Evolutionary conservation across 1,140 invertebrate genomes (phyloP).

Genomic region (Charaxes varanes): DNA sequence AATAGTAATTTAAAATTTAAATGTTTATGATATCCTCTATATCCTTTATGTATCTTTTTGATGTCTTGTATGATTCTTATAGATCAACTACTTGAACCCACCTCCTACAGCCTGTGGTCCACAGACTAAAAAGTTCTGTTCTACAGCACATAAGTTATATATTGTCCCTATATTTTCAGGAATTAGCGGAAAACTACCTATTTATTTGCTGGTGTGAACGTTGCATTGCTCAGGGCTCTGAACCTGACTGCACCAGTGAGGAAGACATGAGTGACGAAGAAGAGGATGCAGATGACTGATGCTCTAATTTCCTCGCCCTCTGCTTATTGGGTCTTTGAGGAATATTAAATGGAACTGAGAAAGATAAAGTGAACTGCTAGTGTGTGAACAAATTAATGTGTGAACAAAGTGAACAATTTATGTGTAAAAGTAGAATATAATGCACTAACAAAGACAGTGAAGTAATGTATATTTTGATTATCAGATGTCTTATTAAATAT

Average conservation of each 20-base stretch:
- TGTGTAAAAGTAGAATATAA: no score
- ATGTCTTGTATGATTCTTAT: no score
- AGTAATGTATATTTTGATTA: no score
- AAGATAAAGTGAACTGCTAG: not conserved
- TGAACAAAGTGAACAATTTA: not conserved
- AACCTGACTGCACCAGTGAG: conserved; percentile 89
- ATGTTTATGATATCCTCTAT: not conserved
- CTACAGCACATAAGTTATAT: no score
- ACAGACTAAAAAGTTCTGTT: conserved; percentile 1
- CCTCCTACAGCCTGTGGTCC: no score
- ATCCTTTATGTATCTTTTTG: no score
- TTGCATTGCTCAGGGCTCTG: conserved; percentile 82
- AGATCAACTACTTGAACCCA: no score
- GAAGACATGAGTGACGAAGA: conserved; percentile 77
- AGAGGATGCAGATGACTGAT: conserved; percentile 71
- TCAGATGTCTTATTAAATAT: no score
- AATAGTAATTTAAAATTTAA: no score
- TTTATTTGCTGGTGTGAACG: conserved; percentile 89
- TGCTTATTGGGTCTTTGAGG: conserved; percentile 58
- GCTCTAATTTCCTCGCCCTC: conserved; percentile 66
- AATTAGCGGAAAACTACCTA: conserved; percentile 87
- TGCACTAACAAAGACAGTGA: no score
- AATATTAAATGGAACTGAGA: conserved; percentile 9
- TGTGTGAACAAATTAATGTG: no score
- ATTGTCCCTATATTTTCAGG: no score